Percentiles rank a stretch among this genome's conserved stretches.
Evolutionary conservation across 2,797 vertebrate genomes (phyloP).

Genomic region (Varecia variegata): DNA sequence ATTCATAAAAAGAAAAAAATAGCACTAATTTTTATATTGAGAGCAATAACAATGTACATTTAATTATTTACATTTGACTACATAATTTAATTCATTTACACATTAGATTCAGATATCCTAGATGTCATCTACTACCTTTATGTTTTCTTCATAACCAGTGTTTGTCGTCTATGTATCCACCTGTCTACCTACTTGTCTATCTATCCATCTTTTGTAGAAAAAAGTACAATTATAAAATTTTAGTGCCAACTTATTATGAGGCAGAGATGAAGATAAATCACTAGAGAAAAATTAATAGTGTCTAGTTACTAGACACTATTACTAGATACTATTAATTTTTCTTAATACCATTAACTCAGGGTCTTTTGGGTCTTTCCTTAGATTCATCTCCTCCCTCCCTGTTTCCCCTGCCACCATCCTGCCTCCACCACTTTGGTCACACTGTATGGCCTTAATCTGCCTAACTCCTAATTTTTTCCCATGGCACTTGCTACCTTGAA

Average conservation of each 20-base stretch:
- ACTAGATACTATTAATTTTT: no score
- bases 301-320: no score
- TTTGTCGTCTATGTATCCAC: neutral
- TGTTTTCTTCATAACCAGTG: neutral
- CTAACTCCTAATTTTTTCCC: neutral
- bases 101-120: neutral
- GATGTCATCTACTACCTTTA: neutral
- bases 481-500: neutral
- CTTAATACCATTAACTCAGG: neutral
- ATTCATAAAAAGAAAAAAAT: neutral
- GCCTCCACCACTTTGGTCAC: neutral
- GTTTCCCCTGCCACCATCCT: neutral
- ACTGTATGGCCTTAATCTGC: neutral
- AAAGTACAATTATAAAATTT: conserved; percentile 4
- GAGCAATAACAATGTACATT: neutral
- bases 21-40: neutral
- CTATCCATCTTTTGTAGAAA: neutral
- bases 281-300: neutral
- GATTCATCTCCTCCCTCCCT: neutral
- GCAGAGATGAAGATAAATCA: neutral
- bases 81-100: neutral
- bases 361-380: neutral
- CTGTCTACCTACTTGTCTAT: neutral
- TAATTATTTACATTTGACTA: neutral
- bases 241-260: neutral